Evolutionary conservation across 2,797 vertebrate genomes (phyloP), one percentile per base, ranked within the genome.

Genomic region (Trematomus bernacchii): DNA sequence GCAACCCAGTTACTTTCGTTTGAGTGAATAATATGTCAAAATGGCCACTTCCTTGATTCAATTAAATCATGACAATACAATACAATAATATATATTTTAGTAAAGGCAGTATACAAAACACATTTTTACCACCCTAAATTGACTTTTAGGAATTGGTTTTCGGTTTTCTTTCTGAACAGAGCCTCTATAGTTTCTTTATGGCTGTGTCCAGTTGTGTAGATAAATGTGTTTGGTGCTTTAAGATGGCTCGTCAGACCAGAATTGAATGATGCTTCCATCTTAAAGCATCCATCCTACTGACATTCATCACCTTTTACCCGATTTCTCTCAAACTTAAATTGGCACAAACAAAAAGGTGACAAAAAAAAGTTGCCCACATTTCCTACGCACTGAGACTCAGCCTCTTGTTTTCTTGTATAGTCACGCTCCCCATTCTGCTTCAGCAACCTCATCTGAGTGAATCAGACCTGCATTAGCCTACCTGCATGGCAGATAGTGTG

Each of bases 381-480:
- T 87, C 67, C 40, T 46, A 46, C 62, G 48, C 61, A 43, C 52
- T 4, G 0, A 12, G 33, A 65, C 44, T 55, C 77, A 88, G 82
- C 48, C 33, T 62, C 9, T 16, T 18, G 10, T 51, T 40, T 51
- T 65, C 54, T 54, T 40, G 30, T 60, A 37, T 6, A 46, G 66
- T 63, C n/a, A 67, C 1, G 64, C 8, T 84, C 85, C 90, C 86
- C 80, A 37, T 23, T 79, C 54, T 78, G 71, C 85, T 87, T 86
- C 1, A 71, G 15, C 68, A 68, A 37, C 50, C 50, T 82, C 76
- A 68, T 89, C 90, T 91, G 88, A 91, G 83, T 72, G 80, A 87
- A 68, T 37, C 54, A 3, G 60, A 4, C 27, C 73, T 46, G 52
- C 6, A 57, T 40, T 19, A 75, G 70, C 82, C 59, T 89, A 70